Evolutionary conservation across 37 sponge, comb jelly and placozoan species (phyloP).

Genomic region (Agelas oroides): DNA sequence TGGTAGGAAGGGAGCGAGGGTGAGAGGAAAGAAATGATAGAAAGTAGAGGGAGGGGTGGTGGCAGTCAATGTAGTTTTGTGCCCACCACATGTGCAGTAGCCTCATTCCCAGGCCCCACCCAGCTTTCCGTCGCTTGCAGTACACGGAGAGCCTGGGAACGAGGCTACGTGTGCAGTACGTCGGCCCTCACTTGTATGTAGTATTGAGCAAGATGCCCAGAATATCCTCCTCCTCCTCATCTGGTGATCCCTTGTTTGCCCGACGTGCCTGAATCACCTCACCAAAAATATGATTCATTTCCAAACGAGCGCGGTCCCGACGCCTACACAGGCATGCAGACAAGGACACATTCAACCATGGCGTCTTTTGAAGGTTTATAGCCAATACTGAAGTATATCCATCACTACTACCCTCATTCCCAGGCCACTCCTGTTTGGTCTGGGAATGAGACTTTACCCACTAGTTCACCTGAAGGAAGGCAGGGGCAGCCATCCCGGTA

Average conservation of each 20-base stretch:
- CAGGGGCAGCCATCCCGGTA: constrained; percentile 88
- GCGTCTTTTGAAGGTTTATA: not conserved
- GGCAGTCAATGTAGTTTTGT: too few relatives aligned
- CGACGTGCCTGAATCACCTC: constrained; percentile 67
- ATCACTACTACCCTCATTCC: too few relatives aligned
- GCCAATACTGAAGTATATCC: not conserved
- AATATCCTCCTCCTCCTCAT: constrained; percentile 75
- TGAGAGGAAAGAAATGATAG: too few relatives aligned
- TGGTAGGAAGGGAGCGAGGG: too few relatives aligned
- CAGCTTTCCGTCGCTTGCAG: too few relatives aligned
- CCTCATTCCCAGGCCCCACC: too few relatives aligned
- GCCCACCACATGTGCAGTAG: too few relatives aligned
- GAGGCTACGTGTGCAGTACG: too few relatives aligned
- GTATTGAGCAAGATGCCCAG: constrained; percentile 60
- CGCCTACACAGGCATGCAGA: constrained; percentile 26
- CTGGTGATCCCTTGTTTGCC: constrained; percentile 15
- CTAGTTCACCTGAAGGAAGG: constrained; percentile 83
- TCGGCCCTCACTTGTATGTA: constrained; percentile 81
- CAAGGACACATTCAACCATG: not conserved
- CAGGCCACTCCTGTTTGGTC: not conserved
- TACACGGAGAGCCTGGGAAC: too few relatives aligned
- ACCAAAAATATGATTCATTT: constrained; percentile 81
- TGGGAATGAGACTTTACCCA: too few relatives aligned
- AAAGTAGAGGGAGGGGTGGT: too few relatives aligned
- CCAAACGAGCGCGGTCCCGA: constrained; percentile 68